phyloP scores from a whole-genome alignment of 2,888 invertebrate genomes.

The Cosmia trapezina region DNA sequence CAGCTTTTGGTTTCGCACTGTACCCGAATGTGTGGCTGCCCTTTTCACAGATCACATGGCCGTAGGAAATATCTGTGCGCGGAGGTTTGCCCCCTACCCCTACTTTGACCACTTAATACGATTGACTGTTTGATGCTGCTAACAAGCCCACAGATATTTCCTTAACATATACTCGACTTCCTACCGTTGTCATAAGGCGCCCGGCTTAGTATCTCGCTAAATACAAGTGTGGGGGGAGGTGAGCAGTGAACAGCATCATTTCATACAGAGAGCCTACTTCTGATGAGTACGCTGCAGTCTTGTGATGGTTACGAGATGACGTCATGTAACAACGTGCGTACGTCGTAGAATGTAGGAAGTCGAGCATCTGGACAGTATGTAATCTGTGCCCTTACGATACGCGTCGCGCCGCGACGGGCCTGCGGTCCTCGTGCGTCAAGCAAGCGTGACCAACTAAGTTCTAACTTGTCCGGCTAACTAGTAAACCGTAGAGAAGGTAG shows the following conservation, averaged over 20 bases:
- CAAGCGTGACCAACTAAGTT: conserved; percentile 53
- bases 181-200: neutral
- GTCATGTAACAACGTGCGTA: conserved; percentile 3
- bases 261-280: neutral
- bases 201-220: too few relatives aligned
- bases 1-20: conserved; percentile 80
- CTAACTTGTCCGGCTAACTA: conserved; percentile 42
- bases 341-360: conserved; percentile 36
- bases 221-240: too few relatives aligned
- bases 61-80: conserved; percentile 44
- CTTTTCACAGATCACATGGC: conserved; percentile 38
- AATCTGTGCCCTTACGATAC: conserved; percentile 57
- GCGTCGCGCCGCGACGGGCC: conserved; percentile 56
- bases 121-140: neutral
- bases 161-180: conserved; percentile 38
- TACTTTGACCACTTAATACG: neutral
- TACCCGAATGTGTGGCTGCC: conserved; percentile 60
- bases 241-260: neutral
- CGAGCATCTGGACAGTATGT: conserved; percentile 43
- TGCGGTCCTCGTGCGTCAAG: conserved; percentile 56
- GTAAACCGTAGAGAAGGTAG: neutral
- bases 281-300: neutral
- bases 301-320: too few relatives aligned
- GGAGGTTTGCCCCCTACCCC: neutral
- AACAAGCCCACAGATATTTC: conserved; percentile 45